Base-by-base conservation (phyloP, 2,888 invertebrate genomes). In the Drosophila anomelani region DNA sequence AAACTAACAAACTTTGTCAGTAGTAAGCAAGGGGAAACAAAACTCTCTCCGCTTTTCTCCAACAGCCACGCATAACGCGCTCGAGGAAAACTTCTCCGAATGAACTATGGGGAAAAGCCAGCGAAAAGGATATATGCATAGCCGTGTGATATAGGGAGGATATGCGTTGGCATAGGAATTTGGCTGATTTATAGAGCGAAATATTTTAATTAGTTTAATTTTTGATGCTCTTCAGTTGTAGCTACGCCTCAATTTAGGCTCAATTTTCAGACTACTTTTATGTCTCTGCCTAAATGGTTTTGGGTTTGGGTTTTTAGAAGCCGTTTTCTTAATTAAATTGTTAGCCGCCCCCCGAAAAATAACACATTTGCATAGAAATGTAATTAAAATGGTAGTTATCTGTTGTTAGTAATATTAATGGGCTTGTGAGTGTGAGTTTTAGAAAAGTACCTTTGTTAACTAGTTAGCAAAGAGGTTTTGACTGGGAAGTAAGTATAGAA, bases 1-100 rank as follows among this genome's bases (percentile, higher is more conserved):
- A 88, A 84, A 85, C 88, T 85, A 85, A 80, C 74, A 75, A 88
- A 84, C 60, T 84, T 88, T 80, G 78, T 69, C 74, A 78, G 47
- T 44, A 38, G 47, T 44, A 38, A 58, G 41, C 46, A 43, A 41
- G 47, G 49, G 41, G 60, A 38, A 59, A 55, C 68, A 69, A 51
- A 69, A 57, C 15, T 36, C 53, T 15, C 53, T 46, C 41, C 57
- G 49, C 69, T 56, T 36, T 55, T 39, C 49, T 39, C 44, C 43
- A 15, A 36, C 29, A 43, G 34, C 70, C 43, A 49, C 57, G 57
- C 68, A 68, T 68, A 68, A 68, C 69, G 68, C 68, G 69, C 36
- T 43, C 29, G 26, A 10, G 51, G 36, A 38, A 51, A 68, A 69
- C 57, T 69, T 69, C 12, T n/a, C 29, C n/a, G 41, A 70, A 68